These are phyloP conservation scores for Sphyrna mokarran DNA, from an alignment of 2,113 vertebrate genomes.

Conservation along the genomic window DNA sequence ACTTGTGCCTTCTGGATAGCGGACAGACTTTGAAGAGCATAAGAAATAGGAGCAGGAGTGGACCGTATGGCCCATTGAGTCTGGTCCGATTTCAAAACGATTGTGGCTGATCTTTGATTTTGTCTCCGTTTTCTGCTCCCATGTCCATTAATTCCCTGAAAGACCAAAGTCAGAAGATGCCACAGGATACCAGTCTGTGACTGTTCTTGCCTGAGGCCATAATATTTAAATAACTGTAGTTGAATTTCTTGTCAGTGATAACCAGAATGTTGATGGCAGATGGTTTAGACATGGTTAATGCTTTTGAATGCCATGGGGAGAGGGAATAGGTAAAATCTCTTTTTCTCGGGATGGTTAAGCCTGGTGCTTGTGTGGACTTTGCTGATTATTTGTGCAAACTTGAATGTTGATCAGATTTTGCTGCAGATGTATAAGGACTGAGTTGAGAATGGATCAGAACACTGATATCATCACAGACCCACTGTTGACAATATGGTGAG, in stretches of 20 bases:
- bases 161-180: not conserved
- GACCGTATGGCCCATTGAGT: not conserved
- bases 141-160: not conserved
- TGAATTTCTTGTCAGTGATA: not conserved
- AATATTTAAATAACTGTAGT: not conserved
- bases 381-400: not conserved
- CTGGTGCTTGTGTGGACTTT: not conserved
- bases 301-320: not conserved
- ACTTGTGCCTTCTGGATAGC: not conserved
- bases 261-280: not conserved
- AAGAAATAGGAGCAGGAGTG: not conserved
- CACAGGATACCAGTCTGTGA: not conserved
- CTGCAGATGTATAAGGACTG: not conserved
- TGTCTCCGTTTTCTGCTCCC: not conserved
- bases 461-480: not conserved
- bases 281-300: not conserved
- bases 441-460: not conserved
- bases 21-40: not conserved
- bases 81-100: not conserved
- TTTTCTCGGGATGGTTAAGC: not conserved
- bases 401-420: not conserved
- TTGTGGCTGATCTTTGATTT: not conserved
- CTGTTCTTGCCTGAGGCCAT: not conserved
- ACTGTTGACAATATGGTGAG: not conserved
- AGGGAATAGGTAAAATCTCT: not conserved